Evolutionary conservation across 2,797 vertebrate genomes (phyloP), one percentile per base, ranked within the genome.

Genomic region (Euthynnus affinis): DNA sequence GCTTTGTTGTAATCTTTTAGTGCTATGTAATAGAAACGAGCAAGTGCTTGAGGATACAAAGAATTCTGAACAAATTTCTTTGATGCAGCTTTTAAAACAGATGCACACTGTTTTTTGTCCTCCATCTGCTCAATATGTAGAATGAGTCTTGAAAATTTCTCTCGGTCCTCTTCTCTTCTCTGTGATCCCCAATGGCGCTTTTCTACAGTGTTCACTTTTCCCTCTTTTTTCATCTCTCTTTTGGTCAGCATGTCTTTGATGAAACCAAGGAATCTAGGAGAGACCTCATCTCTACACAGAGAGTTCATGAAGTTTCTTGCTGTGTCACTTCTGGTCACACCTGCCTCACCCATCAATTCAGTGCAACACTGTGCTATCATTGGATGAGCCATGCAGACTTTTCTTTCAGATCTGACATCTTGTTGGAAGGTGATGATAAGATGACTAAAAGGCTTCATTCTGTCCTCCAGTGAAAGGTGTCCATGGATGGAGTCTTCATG

Each of bases 161-260:
- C 40, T 62, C 13, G 0, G 0, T 23, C 5, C 0, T 42, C 58
- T 12, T 4, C 27, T 2, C 1, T 0, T 22, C 1, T 60, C 17
- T 27, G 2, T 0, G 27, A 13, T 29, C 1, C 3, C 4, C 10
- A 0, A 34, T 22, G 25, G 1, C 4, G 5, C 32, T 34, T 34
- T 34, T 34, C 32, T 34, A 6, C 44, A 1, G 18, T 6, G 22
- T 27, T 27, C 27, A 27, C 27, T 4, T 4, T 25, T 4, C 3
- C 2, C 4, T 69, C 22, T n/a, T 2, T 40, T 56, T 44, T 66
- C 1, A 0, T 15, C 66, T 60, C 7, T 57, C 85, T 79, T 60
- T 74, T 89, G 42, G 74, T 89, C 1, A 89, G 14, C 87, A 89
- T 64, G 13, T 80, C 70, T 82, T 80, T 83, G 46, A 78, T 17